Evolutionary conservation across 2,113 vertebrate genomes (phyloP).

Genomic region (Cebus imitator): DNA sequence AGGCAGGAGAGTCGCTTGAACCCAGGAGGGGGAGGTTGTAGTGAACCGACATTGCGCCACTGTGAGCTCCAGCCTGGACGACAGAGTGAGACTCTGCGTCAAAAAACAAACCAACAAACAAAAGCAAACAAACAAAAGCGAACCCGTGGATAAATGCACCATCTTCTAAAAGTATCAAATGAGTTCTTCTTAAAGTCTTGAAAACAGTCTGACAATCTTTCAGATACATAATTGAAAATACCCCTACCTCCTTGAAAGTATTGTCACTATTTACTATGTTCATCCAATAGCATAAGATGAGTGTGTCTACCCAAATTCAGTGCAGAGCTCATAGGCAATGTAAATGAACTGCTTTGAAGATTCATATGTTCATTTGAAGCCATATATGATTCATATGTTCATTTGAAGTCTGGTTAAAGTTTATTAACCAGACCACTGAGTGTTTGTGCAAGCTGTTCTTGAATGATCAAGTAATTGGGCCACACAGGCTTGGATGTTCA

Average conservation of each 20-base stretch:
- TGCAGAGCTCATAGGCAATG: not conserved
- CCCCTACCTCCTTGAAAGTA: not conserved
- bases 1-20: too few relatives aligned
- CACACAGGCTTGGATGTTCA: not conserved
- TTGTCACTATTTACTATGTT: not conserved
- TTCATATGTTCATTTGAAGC: not conserved
- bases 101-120: too few relatives aligned
- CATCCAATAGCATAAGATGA: not conserved
- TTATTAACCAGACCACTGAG: not conserved
- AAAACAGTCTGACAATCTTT: not conserved
- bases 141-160: not conserved
- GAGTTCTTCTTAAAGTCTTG: not conserved
- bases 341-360: not conserved
- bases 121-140: not conserved
- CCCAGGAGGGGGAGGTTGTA: too few relatives aligned
- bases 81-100: too few relatives aligned
- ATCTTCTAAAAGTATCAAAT: not conserved
- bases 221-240: not conserved
- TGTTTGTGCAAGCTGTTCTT: not conserved
- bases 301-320: not conserved
- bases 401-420: not conserved
- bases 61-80: too few relatives aligned
- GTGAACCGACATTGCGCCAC: too few relatives aligned
- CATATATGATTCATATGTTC: not conserved
- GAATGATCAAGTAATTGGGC: not conserved